These are phyloP conservation scores for Bungarus multicinctus DNA, from an alignment of 2,113 vertebrate species.

Conservation along the genomic window DNA sequence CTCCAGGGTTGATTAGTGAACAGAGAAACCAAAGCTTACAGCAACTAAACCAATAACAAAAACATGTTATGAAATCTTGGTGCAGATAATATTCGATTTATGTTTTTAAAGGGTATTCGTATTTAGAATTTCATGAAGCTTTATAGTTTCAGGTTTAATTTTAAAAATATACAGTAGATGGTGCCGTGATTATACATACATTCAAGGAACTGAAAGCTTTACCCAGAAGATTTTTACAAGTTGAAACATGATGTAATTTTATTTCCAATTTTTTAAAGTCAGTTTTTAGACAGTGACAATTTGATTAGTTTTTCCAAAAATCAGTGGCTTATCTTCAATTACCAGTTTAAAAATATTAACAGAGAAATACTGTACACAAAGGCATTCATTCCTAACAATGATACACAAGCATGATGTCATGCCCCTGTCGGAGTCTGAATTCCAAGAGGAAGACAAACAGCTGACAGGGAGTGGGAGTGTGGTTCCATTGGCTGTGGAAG, in stretches of 20 bases:
- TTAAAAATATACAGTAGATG: background rate
- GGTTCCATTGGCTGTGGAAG: too few relatives aligned
- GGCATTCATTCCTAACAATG: background rate
- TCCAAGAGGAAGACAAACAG: too few relatives aligned
- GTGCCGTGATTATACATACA: background rate
- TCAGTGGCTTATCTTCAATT: background rate
- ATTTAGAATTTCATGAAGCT: background rate
- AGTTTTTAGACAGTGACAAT: background rate
- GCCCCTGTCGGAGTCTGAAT: too few relatives aligned
- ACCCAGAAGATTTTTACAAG: background rate
- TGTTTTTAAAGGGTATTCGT: background rate
- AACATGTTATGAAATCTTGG: background rate
- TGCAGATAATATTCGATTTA: background rate
- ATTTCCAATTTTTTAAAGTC: background rate
- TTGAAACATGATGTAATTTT: background rate
- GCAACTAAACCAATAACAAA: background rate
- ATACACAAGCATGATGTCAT: background rate
- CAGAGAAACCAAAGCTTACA: background rate
- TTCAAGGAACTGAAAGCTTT: background rate
- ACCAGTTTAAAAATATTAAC: background rate
- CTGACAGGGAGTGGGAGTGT: too few relatives aligned
- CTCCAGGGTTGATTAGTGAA: background rate
- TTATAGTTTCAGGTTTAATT: background rate
- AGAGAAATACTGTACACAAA: background rate
- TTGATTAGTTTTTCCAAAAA: background rate